phyloP scores from a whole-genome alignment of 2,113 vertebrate species.

The Rostratula benghalensis region DNA sequence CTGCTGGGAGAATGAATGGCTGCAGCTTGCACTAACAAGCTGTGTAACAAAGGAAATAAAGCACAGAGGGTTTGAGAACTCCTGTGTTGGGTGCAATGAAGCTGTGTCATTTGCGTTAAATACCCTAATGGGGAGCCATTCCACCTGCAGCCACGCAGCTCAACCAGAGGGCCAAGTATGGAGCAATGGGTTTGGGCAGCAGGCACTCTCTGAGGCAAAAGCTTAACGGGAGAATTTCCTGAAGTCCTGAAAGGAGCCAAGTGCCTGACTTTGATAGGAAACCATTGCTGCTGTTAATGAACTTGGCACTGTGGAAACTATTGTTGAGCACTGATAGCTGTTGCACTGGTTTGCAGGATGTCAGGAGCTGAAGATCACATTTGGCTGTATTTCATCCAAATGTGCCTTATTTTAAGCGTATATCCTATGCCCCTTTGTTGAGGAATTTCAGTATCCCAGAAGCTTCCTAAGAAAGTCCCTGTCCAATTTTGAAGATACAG shows the following conservation, averaged over 20 bases:
- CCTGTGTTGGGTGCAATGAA: not conserved
- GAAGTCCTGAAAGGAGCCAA: not conserved
- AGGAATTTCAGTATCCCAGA: not conserved
- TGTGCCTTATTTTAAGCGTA: not conserved
- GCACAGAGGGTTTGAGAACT: not conserved
- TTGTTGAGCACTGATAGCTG: not conserved
- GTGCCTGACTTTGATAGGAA: not conserved
- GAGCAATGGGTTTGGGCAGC: not conserved
- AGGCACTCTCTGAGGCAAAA: not conserved
- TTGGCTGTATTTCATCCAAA: not conserved
- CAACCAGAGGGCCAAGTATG: not conserved
- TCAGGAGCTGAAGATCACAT: not conserved
- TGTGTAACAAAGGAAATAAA: not conserved
- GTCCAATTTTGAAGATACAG: not conserved
- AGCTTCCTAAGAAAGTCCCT: conserved; percentile 7
- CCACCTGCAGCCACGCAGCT: not conserved
- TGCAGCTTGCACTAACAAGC: not conserved
- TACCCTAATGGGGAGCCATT: not conserved
- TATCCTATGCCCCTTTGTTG: not conserved
- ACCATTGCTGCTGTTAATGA: not conserved
- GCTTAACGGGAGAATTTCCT: not conserved
- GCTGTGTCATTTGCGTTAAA: not conserved
- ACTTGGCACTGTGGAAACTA: not conserved
- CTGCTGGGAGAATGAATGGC: not conserved
- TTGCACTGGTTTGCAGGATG: not conserved